A percentile compares a stretch with the other conserved stretches of the same genome.
These are phyloP conservation scores for Cephus pulcher DNA, from an alignment of 2,888 invertebrate species.

Conservation along the genomic window DNA sequence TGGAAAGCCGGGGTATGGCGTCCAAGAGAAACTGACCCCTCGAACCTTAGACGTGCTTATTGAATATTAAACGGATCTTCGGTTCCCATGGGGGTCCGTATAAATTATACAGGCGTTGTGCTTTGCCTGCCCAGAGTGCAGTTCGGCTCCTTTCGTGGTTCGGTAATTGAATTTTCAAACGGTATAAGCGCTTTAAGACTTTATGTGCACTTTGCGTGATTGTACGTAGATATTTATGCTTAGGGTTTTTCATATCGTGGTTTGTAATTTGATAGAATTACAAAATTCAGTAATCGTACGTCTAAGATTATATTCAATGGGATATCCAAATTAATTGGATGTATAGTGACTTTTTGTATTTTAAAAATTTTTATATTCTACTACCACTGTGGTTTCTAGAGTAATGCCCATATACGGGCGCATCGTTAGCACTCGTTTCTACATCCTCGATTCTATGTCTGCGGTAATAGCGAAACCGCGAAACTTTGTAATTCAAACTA, in stretches of 20 bases:
- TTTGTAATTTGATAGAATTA: neutral
- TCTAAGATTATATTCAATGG: neutral
- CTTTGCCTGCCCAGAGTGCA: neutral
- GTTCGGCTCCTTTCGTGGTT: neutral
- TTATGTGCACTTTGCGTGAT: neutral
- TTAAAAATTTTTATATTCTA: neutral
- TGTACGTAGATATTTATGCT: neutral
- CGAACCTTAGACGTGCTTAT: conserved; percentile 35
- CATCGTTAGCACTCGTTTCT: neutral
- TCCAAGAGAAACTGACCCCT: conserved; percentile 14
- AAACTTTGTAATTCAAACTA: neutral
- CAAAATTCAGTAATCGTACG: neutral
- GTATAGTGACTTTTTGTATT: neutral
- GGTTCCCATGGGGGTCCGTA: conserved; percentile 19
- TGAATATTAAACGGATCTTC: conserved; percentile 42
- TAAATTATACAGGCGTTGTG: neutral
- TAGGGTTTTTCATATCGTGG: neutral
- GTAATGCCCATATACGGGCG: neutral
- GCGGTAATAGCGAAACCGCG: neutral
- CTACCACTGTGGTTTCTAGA: neutral
- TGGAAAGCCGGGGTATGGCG: neutral
- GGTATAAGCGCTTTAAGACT: neutral
- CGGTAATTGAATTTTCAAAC: neutral
- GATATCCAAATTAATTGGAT: neutral
- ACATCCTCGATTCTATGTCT: neutral